Percentiles rank a stretch among this genome's conserved stretches.
Evolutionary conservation across 2,113 vertebrate species (phyloP).

Genomic region (Scartelaos histophorus): DNA sequence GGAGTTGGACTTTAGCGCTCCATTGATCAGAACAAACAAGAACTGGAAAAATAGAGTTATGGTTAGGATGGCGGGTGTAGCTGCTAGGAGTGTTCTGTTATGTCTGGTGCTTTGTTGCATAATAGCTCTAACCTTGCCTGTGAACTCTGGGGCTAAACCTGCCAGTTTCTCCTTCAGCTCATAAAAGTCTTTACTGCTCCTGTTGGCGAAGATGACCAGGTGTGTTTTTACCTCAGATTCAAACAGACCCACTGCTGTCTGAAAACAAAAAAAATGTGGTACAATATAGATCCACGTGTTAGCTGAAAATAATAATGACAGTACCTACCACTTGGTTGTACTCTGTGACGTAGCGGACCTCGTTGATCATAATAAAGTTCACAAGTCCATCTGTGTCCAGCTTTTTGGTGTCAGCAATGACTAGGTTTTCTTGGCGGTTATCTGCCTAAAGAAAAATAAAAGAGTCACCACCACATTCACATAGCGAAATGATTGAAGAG

Average conservation of each 20-base stretch:
- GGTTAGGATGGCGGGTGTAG: background rate
- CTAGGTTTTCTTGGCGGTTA: conserved; percentile 77
- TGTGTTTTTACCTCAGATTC: conserved; percentile 81
- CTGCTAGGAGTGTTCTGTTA: background rate
- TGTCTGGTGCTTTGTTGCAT: background rate
- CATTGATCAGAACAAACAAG: conserved; percentile 88
- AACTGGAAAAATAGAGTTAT: conserved; percentile 73
- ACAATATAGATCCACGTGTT: background rate
- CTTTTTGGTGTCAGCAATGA: conserved; percentile 57
- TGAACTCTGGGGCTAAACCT: conserved; percentile 80
- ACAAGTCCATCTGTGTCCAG: conserved; percentile 77
- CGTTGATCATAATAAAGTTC: conserved; percentile 82
- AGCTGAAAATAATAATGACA: background rate
- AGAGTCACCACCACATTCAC: background rate
- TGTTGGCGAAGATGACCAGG: conserved; percentile 86
- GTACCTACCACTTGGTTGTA: conserved; percentile 85
- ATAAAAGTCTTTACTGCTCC: conserved; percentile 72
- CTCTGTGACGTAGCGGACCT: conserved; percentile 86
- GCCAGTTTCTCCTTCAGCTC: conserved; percentile 68
- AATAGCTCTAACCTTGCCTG: conserved; percentile 78
- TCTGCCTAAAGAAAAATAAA: conserved; percentile 79
- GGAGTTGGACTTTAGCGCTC: conserved; percentile 74
- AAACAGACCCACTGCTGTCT: conserved; percentile 88
- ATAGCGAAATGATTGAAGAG: background rate
- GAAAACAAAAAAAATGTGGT: conserved; percentile 14